Percentiles rank a stretch among this genome's conserved stretches.
Conservation (phyloP, 2,113 vertebrate species). For the Fulica atra region DNA sequence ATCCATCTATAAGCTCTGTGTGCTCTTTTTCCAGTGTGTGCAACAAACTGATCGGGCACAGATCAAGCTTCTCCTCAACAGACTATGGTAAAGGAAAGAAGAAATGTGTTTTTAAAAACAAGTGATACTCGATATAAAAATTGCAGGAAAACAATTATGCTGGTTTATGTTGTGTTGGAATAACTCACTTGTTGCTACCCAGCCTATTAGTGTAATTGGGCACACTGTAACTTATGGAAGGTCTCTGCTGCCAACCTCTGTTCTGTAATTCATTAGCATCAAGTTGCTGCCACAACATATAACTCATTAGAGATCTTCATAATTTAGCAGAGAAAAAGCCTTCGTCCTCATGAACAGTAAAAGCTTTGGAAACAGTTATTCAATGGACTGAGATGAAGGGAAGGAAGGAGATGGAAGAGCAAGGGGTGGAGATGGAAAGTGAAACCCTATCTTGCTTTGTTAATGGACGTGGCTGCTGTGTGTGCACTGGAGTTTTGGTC, state of each 20-base stretch:
- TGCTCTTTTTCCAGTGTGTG: background rate
- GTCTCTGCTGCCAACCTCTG: background rate
- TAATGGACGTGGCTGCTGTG: background rate
- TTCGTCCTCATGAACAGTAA: background rate
- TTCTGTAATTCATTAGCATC: slow-evolving; percentile 39
- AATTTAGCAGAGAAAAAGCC: background rate
- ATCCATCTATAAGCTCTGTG: background rate
- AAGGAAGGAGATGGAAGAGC: background rate
- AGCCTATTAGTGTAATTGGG: background rate
- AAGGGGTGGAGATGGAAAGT: background rate
- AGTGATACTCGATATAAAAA: slow-evolving; percentile 36
- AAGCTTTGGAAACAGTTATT: background rate
- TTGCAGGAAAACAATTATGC: slow-evolving; percentile 24
- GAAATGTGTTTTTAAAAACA: background rate
- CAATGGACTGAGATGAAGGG: background rate
- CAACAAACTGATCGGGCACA: background rate
- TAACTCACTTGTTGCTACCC: background rate
- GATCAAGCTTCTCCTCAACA: background rate
- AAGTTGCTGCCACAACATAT: background rate
- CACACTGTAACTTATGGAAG: background rate
- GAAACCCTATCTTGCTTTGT: background rate
- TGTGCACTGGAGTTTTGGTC: background rate
- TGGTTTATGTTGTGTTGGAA: slow-evolving; percentile 13
- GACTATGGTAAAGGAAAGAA: background rate
- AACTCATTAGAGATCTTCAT: background rate